Base-by-base conservation (phyloP, 1,140 invertebrate genomes). In the Rhynchophorus ferrugineus region DNA sequence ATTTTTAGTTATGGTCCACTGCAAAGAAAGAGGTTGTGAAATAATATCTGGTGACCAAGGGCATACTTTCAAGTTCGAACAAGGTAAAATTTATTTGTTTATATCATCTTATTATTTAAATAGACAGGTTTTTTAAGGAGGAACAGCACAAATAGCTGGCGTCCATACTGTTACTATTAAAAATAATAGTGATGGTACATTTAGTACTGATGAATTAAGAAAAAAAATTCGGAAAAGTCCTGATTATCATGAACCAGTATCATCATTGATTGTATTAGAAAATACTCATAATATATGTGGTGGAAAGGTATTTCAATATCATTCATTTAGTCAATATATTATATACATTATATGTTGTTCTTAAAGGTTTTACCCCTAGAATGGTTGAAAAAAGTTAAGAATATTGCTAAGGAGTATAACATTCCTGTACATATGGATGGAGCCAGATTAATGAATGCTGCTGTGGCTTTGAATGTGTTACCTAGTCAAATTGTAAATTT, bases 211-310 rank as follows among this genome's bases (percentile, higher is more conserved):
- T 2, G 80, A 83, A 61, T 63, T 97, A 18, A 69, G 81, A 49
- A 63, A 64, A 0, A 76, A 79, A 50, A 79, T 95, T 14, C 77
- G 87, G 9, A 62, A 82, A 34, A 77, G 85, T 21, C 71, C 69
- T 22, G 79, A 81, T 52, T 69, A 81, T 2, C 91, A 96, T 62
- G 82, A 87, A 58, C 87, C 93, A 1, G 72, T 79, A 24, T 92
- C 92, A 0, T 76, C 78, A 20, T 65, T 96, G 3, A 80, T 96
- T 18, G 80, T 84, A 20, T 76, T 96, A 1, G 95, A 98, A 71
- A 97, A 97, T 62, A 95, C 94, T 0, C 88, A 96, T 43, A 95
- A 94, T 65, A 78, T 79, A 57, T 89, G 87, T 65, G 91, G 91
- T 9, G 95, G 94, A 19, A 87, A 81, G 69, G 76, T 77, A 65